Base-by-base conservation (phyloP, 1,140 invertebrate species). In the Euwallacea similis region DNA sequence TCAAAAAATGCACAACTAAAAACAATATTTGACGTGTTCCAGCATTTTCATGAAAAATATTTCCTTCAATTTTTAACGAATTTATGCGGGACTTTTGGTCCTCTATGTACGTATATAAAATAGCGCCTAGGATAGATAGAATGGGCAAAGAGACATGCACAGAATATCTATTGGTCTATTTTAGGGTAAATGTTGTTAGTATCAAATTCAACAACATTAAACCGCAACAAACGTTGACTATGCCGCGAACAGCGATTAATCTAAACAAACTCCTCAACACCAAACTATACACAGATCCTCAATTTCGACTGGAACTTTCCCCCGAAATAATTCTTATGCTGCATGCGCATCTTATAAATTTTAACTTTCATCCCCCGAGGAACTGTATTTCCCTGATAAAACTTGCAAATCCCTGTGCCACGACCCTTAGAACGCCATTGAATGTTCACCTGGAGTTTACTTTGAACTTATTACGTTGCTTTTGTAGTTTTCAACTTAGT, bases 371-470 rank as follows among this genome's bases (percentile, higher is more conserved):
- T 71, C 62, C 54, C 44, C 62, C 11, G 33, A 71, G 63, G 55
- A 42, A 65, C 62, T 71, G 69, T 66, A 43, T 66, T 65, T 56
- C 13, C 61, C 54, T 65, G 69, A 71, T 71, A 71, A 71, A 71
- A 60, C 69, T 66, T 69, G 62, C 62, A 66, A 71, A 71, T 71
- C 69, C 63, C 63, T 59, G n/a, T 53, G 41, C 42, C 54, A 44
- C 69, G 69, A 61, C 68, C 53, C 62, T 65, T 61, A 61, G 69
- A 55, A 66, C 46, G 62, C 54, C 62, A 66, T 60, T 54, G 69
- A 71, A 66, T 71, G 69, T 66, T 71, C 62, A 71, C 69, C 69
- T 71, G 69, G 54, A 71, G 69, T 59, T 71, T 71, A 71, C 62
- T 58, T 65, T 64, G 54, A 70, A 70, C 61, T 62, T 70, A 70